A percentile compares a stretch with the other conserved stretches of the same genome.
These are phyloP conservation scores for Platycheirus rosarum DNA, from an alignment of 2,888 invertebrate genomes.

Conservation along the genomic window DNA sequence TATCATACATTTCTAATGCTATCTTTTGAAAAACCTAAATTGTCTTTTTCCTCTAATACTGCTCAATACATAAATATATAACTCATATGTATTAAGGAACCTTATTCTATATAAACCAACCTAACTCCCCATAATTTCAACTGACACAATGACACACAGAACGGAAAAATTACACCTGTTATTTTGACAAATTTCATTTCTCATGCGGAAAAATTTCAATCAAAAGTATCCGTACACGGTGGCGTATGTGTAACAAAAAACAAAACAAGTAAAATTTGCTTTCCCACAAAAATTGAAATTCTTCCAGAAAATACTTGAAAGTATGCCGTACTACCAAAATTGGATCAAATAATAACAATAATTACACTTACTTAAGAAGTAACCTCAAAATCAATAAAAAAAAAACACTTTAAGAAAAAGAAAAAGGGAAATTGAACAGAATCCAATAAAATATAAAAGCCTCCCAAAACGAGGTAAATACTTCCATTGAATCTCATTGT, in stretches of 20 bases:
- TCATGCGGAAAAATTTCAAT: no score
- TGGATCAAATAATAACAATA: slow-evolving; percentile 44
- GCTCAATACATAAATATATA: no score
- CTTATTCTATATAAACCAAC: no score
- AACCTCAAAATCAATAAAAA: slow-evolving; percentile 67
- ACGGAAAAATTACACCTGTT: not conserved
- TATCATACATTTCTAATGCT: no score
- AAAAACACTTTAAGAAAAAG: slow-evolving; percentile 54
- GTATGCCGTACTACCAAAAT: slow-evolving; percentile 22
- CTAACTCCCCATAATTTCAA: no score
- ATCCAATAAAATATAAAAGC: slow-evolving; percentile 51
- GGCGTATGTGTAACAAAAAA: no score
- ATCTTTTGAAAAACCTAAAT: no score
- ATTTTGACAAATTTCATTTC: not conserved
- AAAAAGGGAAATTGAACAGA: slow-evolving; percentile 34
- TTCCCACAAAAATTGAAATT: slow-evolving; percentile 4
- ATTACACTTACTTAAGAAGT: slow-evolving; percentile 41
- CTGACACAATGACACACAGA: no score
- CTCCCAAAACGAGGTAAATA: slow-evolving; percentile 62
- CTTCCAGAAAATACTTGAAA: slow-evolving; percentile 13
- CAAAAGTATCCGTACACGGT: no score
- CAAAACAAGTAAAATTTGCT: not conserved
- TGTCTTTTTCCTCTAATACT: no score
- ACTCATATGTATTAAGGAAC: no score
- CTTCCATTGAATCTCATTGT: slow-evolving; percentile 48